Evolutionary conservation across 2,797 vertebrate species (phyloP).

Genomic region (Onychomys leucogaster): DNA sequence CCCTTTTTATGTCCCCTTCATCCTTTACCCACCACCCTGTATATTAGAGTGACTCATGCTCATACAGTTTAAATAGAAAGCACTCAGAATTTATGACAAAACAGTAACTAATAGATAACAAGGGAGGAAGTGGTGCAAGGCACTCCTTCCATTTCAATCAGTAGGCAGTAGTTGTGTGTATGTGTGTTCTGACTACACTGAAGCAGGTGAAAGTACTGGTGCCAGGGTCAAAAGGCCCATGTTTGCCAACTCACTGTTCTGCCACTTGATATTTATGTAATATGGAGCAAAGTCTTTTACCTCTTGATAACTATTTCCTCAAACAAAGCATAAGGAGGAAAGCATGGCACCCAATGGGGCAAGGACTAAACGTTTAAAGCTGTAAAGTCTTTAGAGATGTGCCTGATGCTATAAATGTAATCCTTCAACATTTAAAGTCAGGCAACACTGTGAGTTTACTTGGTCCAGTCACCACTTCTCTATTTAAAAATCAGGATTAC

Average conservation of each 20-base stretch:
- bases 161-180: not conserved
- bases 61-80: not conserved
- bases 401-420: not conserved
- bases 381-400: not conserved
- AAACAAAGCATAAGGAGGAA: not conserved
- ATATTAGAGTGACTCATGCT: not conserved
- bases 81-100: not conserved
- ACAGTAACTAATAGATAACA: not conserved
- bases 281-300: not conserved
- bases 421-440: not conserved
- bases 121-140: not conserved
- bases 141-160: not conserved
- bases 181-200: not conserved
- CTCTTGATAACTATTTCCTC: not conserved
- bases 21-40: not conserved
- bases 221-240: not conserved
- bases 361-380: conserved; percentile 4
- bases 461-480: not conserved
- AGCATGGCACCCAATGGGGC: not conserved
- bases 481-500: conserved; percentile 20
- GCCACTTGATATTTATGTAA: not conserved
- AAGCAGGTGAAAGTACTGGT: too few species aligned
- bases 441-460: not conserved
- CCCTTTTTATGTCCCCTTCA: not conserved
- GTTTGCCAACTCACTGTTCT: not conserved